Conservation (phyloP, 2,113 vertebrate genomes). For the Gymnarchus niloticus region DNA sequence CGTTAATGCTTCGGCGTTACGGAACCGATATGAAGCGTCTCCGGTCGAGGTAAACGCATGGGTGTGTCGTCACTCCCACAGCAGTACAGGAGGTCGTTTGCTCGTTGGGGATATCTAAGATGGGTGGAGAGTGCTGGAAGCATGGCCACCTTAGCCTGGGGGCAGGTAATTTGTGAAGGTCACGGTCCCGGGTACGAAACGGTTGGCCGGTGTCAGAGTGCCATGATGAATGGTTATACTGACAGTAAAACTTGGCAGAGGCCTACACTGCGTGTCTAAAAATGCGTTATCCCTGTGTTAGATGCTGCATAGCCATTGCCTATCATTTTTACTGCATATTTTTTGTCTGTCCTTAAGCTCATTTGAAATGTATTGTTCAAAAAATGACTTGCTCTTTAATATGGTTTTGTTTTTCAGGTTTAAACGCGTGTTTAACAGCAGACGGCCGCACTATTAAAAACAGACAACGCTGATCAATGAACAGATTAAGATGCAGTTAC, state of each 20-base stretch:
- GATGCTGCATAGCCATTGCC: not conserved
- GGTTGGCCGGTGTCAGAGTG: not conserved
- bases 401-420: not conserved
- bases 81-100: not conserved
- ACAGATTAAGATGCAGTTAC: not conserved
- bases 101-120: not conserved
- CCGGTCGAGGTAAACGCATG: not conserved
- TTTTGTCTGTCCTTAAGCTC: not conserved
- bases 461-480: not conserved
- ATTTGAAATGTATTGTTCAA: not conserved
- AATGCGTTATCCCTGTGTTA: not conserved
- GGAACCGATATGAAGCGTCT: not conserved
- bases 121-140: not conserved
- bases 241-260: not conserved
- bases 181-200: not conserved
- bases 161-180: constrained; percentile 10
- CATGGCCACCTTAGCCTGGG: not conserved
- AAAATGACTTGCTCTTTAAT: not conserved
- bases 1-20: not conserved
- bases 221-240: not conserved
- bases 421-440: not conserved
- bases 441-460: not conserved
- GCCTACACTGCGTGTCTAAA: not conserved
- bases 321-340: not conserved
- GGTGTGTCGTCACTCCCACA: not conserved